A percentile compares a stretch with the other conserved stretches of the same genome.
Conservation (phyloP, 2,113 vertebrate genomes). For the Neodontobutis hainanensis region DNA sequence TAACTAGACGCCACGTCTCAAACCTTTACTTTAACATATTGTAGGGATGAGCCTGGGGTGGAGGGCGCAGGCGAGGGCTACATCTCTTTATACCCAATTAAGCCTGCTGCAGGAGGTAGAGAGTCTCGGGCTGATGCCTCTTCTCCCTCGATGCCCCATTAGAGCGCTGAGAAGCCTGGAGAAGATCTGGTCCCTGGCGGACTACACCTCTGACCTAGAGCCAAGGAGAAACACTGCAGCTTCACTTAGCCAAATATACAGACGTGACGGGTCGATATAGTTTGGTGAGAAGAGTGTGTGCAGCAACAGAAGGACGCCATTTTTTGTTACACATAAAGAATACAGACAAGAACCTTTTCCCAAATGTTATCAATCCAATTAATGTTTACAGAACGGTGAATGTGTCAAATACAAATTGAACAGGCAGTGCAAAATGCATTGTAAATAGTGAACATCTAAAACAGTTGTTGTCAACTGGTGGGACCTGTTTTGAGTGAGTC, state of each 20-base stretch:
- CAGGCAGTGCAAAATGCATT: too few species aligned
- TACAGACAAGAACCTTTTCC: too few species aligned
- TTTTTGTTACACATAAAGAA: slow-evolving; percentile 7
- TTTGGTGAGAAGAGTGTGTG: slow-evolving; percentile 10
- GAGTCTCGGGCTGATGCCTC: slow-evolving; percentile 53
- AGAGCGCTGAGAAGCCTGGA: slow-evolving; percentile 68
- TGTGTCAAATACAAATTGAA: too few species aligned
- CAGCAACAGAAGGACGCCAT: slow-evolving; percentile 44
- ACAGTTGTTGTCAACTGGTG: too few species aligned
- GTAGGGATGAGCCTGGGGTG: slow-evolving; percentile 60
- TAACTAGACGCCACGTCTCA: slow-evolving; percentile 53
- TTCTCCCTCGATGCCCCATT: slow-evolving; percentile 78
- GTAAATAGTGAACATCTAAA: too few species aligned
- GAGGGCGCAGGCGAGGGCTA: slow-evolving; percentile 51
- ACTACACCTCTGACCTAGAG: slow-evolving; percentile 66
- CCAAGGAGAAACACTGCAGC: slow-evolving; percentile 57
- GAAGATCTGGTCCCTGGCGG: slow-evolving; percentile 63
- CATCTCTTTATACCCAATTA: slow-evolving; percentile 78
- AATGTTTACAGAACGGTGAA: too few species aligned
- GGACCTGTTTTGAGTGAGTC: too few species aligned
- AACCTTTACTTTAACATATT: slow-evolving; percentile 70
- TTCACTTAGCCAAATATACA: slow-evolving; percentile 57
- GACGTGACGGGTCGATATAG: slow-evolving; percentile 43
- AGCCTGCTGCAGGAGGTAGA: slow-evolving; percentile 65
- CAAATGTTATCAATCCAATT: too few species aligned